These are phyloP conservation scores for Parasteatoda tepidariorum DNA, from an alignment of 1,140 invertebrate species.

Conservation along the genomic window DNA sequence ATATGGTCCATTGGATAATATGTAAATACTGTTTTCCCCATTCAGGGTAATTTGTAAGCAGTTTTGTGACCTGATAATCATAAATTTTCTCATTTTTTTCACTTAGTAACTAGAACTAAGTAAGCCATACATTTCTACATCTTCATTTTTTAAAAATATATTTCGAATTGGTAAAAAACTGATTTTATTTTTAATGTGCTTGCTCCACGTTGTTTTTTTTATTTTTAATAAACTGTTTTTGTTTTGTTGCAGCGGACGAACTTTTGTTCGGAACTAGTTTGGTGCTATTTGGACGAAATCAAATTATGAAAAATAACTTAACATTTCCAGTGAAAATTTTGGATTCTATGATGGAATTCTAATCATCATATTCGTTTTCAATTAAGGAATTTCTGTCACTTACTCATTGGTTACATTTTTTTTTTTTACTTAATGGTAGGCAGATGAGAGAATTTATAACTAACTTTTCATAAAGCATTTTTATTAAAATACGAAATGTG, in stretches of 20 bases:
- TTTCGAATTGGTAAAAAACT: too few relatives aligned
- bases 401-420: slow-evolving; percentile 24
- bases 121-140: too few relatives aligned
- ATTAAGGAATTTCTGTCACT: slow-evolving; percentile 6
- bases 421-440: slow-evolving; percentile 3
- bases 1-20: too few relatives aligned
- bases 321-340: slow-evolving; percentile 22
- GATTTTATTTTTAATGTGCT: too few relatives aligned
- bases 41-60: too few relatives aligned
- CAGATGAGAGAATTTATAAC: slow-evolving; percentile 34
- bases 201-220: background rate
- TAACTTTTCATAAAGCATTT: background rate
- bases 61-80: too few relatives aligned
- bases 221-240: background rate
- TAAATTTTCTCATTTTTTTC: too few relatives aligned
- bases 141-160: too few relatives aligned
- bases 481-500: background rate
- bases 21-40: too few relatives aligned
- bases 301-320: slow-evolving; percentile 47
- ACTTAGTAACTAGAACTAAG: too few relatives aligned
- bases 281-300: background rate
- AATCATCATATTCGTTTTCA: slow-evolving; percentile 1
- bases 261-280: slow-evolving; percentile 59
- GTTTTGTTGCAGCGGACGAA: slow-evolving; percentile 58
- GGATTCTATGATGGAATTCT: background rate